phyloP scores from a whole-genome alignment of 2,797 vertebrate genomes.

The Pelodytes ibericus region DNA sequence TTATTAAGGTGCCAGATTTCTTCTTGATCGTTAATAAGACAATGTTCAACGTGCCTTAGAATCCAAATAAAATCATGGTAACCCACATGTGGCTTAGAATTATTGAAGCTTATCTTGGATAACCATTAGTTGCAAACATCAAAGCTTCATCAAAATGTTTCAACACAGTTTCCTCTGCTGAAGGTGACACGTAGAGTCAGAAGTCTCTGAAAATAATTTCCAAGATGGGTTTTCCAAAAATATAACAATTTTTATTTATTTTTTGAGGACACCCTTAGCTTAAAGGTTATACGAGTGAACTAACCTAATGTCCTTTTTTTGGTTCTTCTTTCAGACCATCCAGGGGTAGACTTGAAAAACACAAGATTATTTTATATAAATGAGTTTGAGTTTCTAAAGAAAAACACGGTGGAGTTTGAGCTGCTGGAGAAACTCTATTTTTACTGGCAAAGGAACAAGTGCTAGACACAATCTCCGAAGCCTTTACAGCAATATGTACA shows the following conservation, averaged over 20 bases:
- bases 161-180: slow-evolving; percentile 25
- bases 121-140: slow-evolving; percentile 37
- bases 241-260: slow-evolving; percentile 3
- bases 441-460: slow-evolving; percentile 63
- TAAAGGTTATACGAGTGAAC: slow-evolving; percentile 5
- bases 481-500: slow-evolving; percentile 60
- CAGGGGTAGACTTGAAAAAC: slow-evolving; percentile 12
- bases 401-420: slow-evolving; percentile 54
- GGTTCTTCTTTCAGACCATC: neutral
- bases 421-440: slow-evolving; percentile 62
- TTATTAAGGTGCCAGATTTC: slow-evolving; percentile 12
- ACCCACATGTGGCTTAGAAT: slow-evolving; percentile 43
- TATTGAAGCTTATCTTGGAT: slow-evolving; percentile 38
- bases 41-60: slow-evolving; percentile 25
- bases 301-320: neutral
- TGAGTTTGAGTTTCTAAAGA: slow-evolving; percentile 16
- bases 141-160: slow-evolving; percentile 33
- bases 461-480: slow-evolving; percentile 58
- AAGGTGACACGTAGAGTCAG: slow-evolving; percentile 25
- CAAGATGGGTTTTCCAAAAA: neutral
- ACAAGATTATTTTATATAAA: slow-evolving; percentile 21
- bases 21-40: slow-evolving; percentile 12
- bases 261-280: slow-evolving; percentile 2
- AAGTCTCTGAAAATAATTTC: slow-evolving; percentile 18
- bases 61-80: slow-evolving; percentile 1